Base-by-base conservation (phyloP, 2,888 invertebrate species). In the Drosophila cognata region DNA sequence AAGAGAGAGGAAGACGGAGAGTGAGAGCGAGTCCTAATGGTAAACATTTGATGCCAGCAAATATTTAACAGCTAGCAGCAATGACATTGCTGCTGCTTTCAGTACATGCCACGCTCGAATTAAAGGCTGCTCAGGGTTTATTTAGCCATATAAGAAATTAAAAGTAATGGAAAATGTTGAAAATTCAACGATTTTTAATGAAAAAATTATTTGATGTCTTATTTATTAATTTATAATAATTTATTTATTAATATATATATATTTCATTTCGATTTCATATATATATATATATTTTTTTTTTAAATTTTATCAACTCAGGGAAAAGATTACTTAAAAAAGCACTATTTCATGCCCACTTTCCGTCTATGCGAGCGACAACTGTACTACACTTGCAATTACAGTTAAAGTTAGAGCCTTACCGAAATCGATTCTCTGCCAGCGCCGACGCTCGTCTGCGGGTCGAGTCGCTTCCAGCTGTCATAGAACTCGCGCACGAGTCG, bases 341-440 rank as follows among this genome's bases (percentile, higher is more conserved):
- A n/a, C n/a, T 25, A 25, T 16, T 21, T 53, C 13, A 46, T 25
- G 8, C 0, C 0, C 4, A 21, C 16, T 16, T 3, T 55, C 18
- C 18, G 25, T 18, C 2, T 18, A 11, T 28, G n/a, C 18, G 50
- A 50, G 28, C 2, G 28, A 13, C 56, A 38, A 25, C 56, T 56
- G 56, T 38, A 28, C 13, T 13, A 25, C 16, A 46, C 28, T 38
- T 56, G 36, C 46, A 46, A 4, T 28, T 28, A 38, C 36, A 28
- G 36, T 38, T 57, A 5, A 16, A 46, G 57, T 29, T 29, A 16
- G 16, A 43, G 29, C 35, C 95, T 95, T 94, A 97, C 97, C 92
- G 98, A 98, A 94, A 98, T 96, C 85, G 96, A 97, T 93, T 97
- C 97, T 89, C 96, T 96, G 86, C 97, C 97, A 64, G 96, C 96